Percentiles rank a stretch among this genome's conserved stretches.
phyloP scores from a whole-genome alignment of 2,888 invertebrate species.

The Drosophila demipolita region DNA sequence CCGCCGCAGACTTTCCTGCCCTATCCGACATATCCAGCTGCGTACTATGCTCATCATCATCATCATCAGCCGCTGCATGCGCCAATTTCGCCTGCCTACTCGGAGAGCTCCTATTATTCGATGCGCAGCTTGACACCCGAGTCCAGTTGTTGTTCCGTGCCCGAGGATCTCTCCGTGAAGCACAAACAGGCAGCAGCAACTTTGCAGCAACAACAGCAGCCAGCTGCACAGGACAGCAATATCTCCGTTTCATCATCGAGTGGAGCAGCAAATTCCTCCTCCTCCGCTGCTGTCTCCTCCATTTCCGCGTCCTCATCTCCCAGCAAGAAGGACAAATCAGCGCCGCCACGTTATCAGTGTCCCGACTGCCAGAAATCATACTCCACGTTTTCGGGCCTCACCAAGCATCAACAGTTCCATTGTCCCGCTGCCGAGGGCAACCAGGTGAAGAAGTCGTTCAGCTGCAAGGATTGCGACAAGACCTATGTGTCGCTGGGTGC shows the following conservation, averaged over 20 bases:
- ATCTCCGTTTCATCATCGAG: constrained; percentile 12
- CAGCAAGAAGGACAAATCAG: constrained; percentile 84
- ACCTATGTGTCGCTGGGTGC: constrained; percentile 98
- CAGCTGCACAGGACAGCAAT: constrained; percentile 11
- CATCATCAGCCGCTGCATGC: constrained; percentile 73
- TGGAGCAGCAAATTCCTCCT: background rate
- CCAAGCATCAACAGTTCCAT: constrained; percentile 98
- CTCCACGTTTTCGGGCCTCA: constrained; percentile 97
- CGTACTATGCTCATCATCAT: constrained; percentile 70
- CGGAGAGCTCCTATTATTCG: constrained; percentile 84
- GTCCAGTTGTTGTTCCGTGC: constrained; percentile 83
- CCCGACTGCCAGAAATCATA: constrained; percentile 97
- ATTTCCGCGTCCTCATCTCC: constrained; percentile 61
- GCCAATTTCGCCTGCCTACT: constrained; percentile 85
- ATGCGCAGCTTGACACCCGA: constrained; percentile 85
- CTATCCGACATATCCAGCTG: constrained; percentile 68
- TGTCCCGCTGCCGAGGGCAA: constrained; percentile 94
- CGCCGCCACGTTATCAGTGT: constrained; percentile 93
- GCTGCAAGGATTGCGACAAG: constrained; percentile 98
- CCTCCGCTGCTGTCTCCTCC: constrained; percentile 4
- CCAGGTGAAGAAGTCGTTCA: constrained; percentile 95
- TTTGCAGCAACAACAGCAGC: constrained; percentile 14
- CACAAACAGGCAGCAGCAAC: constrained; percentile 59
- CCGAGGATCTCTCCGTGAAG: constrained; percentile 84
- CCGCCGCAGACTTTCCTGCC: constrained; percentile 81